Conservation (phyloP, 2,888 invertebrate genomes). For the Malthinus seriepunctatus region DNA sequence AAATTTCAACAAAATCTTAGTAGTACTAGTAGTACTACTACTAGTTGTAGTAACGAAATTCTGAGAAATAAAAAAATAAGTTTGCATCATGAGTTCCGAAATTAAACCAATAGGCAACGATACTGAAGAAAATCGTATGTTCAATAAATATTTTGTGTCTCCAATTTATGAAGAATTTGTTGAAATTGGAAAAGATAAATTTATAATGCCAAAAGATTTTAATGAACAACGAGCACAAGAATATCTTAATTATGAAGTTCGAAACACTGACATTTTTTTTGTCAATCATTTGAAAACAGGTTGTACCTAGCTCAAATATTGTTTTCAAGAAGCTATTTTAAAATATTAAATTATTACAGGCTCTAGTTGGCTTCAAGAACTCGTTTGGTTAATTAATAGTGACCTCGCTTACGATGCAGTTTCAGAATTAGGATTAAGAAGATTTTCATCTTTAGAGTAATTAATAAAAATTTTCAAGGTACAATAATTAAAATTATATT, state of each 20-base stretch:
- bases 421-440: constrained; percentile 53
- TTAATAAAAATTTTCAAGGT: background rate
- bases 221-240: constrained; percentile 36
- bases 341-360: constrained; percentile 53
- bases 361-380: constrained; percentile 79
- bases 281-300: constrained; percentile 62
- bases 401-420: constrained; percentile 65
- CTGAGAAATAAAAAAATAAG: too few relatives aligned
- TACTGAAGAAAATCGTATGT: background rate
- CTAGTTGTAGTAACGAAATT: too few relatives aligned
- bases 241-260: constrained; percentile 55
- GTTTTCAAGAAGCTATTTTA: too few relatives aligned
- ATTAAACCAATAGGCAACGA: background rate
- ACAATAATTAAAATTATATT: too few relatives aligned
- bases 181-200: background rate
- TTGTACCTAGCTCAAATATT: constrained; percentile 33
- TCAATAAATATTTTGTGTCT: background rate
- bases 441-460: constrained; percentile 72
- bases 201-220: background rate
- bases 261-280: constrained; percentile 59
- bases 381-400: constrained; percentile 71
- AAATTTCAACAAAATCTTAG: too few relatives aligned
- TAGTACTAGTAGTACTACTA: too few relatives aligned
- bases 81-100: background rate
- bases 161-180: background rate